Conservation (phyloP, 2,888 invertebrate genomes). For the Xestia xanthographa region DNA sequence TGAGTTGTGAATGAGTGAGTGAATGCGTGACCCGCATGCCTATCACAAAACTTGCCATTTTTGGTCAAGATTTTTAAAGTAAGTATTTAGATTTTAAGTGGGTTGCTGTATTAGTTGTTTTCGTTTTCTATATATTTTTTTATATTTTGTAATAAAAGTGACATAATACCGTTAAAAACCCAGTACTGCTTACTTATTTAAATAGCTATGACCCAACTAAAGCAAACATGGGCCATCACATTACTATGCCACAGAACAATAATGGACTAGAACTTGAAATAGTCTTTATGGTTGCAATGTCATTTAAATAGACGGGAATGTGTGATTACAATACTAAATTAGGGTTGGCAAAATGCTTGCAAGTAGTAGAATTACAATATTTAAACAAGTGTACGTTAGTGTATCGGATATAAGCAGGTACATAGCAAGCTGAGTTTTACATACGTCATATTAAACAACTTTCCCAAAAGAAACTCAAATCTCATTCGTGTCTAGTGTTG, state of each 20-base stretch:
- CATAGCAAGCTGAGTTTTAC: neutral
- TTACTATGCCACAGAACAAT: neutral
- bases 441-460: neutral
- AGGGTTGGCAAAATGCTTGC: slow-evolving; percentile 39
- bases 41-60: slow-evolving; percentile 1
- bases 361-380: neutral
- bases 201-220: neutral
- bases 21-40: slow-evolving; percentile 16
- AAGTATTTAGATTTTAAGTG: neutral
- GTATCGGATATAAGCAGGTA: neutral
- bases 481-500: neutral
- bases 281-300: slow-evolving; percentile 44
- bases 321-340: slow-evolving; percentile 24
- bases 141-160: neutral
- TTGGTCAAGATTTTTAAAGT: neutral
- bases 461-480: neutral
- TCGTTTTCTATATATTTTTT: neutral
- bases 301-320: slow-evolving; percentile 53
- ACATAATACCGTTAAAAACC: neutral
- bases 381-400: neutral
- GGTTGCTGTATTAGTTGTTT: neutral
- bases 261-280: slow-evolving; percentile 35
- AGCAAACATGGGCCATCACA: neutral
- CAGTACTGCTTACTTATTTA: neutral
- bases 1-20: slow-evolving; percentile 35